phyloP scores from a whole-genome alignment of 2,888 invertebrate genomes.

The Clitarchus hookeri region DNA sequence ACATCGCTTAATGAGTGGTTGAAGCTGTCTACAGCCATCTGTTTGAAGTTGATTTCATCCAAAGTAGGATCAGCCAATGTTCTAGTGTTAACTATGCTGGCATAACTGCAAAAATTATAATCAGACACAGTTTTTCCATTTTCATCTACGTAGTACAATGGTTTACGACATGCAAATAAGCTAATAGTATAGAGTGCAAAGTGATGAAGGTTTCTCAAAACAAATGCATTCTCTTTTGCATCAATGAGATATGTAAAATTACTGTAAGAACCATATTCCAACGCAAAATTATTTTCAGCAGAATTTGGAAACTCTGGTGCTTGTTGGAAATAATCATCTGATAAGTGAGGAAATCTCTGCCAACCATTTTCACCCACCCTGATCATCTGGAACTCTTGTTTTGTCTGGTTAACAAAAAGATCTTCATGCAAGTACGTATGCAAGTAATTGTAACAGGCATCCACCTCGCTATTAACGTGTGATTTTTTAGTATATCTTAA shows the following conservation, averaged over 20 bases:
- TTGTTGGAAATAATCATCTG: background rate
- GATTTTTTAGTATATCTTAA: too few species aligned
- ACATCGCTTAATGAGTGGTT: conserved; percentile 37
- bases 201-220: conserved; percentile 26
- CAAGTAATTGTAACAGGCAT: conserved; percentile 30
- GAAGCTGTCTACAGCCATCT: conserved; percentile 23
- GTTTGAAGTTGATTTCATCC: conserved; percentile 30
- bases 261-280: conserved; percentile 26
- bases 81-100: conserved; percentile 28
- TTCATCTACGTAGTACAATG: conserved; percentile 7
- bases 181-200: conserved; percentile 31
- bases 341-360: background rate
- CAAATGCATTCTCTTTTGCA: conserved; percentile 22
- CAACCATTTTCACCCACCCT: background rate
- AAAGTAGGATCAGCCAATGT: conserved; percentile 26
- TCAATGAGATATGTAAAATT: conserved; percentile 23
- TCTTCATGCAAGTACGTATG: conserved; percentile 28
- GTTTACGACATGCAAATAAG: conserved; percentile 27
- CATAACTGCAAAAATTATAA: conserved; percentile 31
- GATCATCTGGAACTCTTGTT: background rate
- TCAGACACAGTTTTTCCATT: conserved; percentile 21
- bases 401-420: background rate
- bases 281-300: background rate
- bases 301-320: background rate
- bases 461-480: conserved; percentile 17